phyloP scores from a whole-genome alignment of 1,140 invertebrate genomes.

The Drosophila ananassae region DNA sequence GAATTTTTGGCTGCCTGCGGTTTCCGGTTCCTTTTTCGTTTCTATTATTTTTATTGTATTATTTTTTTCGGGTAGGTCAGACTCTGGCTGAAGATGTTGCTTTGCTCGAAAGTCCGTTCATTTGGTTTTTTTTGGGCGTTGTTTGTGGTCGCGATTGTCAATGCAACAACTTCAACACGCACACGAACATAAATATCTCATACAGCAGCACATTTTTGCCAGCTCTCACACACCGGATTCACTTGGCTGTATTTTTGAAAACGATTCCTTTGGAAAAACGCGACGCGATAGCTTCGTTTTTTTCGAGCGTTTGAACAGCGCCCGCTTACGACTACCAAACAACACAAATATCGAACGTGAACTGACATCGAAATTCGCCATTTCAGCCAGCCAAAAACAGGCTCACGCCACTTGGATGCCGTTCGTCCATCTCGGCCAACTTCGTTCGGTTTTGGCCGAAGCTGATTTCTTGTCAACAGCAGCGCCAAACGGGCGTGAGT shows the following conservation, averaged over 20 bases:
- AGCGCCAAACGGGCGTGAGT: constrained; percentile 52
- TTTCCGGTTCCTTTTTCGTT: constrained; percentile 36
- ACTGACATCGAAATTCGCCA: constrained; percentile 70
- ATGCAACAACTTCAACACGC: constrained; percentile 60
- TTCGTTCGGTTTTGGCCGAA: constrained; percentile 22
- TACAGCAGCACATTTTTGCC: constrained; percentile 28
- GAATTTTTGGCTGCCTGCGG: constrained; percentile 46
- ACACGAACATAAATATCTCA: constrained; percentile 21
- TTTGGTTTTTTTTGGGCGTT: constrained; percentile 49
- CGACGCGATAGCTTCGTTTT: constrained; percentile 55
- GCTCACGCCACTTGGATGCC: constrained; percentile 45
- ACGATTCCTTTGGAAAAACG: constrained; percentile 43
- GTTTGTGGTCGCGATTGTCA: constrained; percentile 51
- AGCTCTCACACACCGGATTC: constrained; percentile 25
- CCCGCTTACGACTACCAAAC: constrained; percentile 74
- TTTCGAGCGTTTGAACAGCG: constrained; percentile 39
- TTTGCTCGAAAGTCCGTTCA: constrained; percentile 12
- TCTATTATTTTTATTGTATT: constrained; percentile 8
- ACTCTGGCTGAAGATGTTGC: constrained; percentile 6
- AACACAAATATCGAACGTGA: constrained; percentile 83
- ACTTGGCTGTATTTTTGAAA: constrained; percentile 3
- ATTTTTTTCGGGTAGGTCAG: constrained; percentile 18
- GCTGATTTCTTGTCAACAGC: background rate
- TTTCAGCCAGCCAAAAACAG: constrained; percentile 55
- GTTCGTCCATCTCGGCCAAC: constrained; percentile 35